Base-by-base conservation (phyloP, 2,113 vertebrate species). In the Thomomys bottae region DNA sequence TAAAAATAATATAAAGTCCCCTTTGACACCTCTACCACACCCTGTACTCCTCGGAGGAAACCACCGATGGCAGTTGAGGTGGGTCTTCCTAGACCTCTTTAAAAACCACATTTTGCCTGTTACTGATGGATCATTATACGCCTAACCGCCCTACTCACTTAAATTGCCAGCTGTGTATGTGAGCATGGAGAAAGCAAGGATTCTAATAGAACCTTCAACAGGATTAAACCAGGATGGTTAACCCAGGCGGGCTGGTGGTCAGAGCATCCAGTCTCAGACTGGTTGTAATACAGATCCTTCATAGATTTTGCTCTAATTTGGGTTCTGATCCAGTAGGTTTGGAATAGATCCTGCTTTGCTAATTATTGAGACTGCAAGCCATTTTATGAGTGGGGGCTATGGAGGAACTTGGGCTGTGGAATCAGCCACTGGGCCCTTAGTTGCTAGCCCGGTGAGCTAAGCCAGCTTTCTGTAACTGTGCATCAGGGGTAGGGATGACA, bases 91-190 rank as follows among this genome's bases (percentile, higher is more conserved):
- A 57, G 38, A 38, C 32, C 59, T 82, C 68, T 81, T 79, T 63
- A 20, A 89, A 89, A 93, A 87, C 87, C 63, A 61, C n/a, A 36
- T 78, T 93, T 92, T 72, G 71, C 10, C 24, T 54, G 38, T 92
- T 57, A 18, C 79, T 54, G 66, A n/a, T 54, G 30, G 67, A 80
- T 91, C 76, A 82, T 86, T 88, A 38, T 84, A 93, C 92, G 93
- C 71, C 71, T 82, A 54, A 49, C 89, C 57, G 63, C 57, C 92
- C 89, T 75, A 21, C 61, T 72, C 54, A 76, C 49, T 93, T 92
- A 89, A 64, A 84, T 80, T 90, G 85, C 86, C 82, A 92, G 76
- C 68, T 96, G 70, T 73, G 75, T 75, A 45, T 92, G 34, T 63
- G 28, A 34, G 40, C 24, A 1, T 42, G 59, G 49, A 91, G 80